phyloP scores from a whole-genome alignment of 2,888 invertebrate genomes.

The Maniola hyperantus region DNA sequence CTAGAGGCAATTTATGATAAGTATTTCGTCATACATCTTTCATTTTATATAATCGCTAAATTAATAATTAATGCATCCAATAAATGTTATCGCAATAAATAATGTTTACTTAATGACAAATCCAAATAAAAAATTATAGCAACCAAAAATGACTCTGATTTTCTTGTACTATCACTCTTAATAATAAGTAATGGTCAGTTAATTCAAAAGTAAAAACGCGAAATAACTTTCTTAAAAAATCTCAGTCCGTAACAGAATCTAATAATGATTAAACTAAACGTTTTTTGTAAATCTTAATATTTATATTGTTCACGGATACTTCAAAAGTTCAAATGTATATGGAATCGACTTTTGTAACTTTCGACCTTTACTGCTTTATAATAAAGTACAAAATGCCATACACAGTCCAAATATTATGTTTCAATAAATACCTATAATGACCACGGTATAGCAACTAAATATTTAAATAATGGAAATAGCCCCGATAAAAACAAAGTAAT shows the following conservation, averaged over 20 bases:
- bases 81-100: not conserved
- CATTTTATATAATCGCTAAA: not conserved
- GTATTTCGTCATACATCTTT: not conserved
- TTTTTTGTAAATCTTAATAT: slow-evolving; percentile 9
- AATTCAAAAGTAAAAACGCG: not conserved
- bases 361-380: slow-evolving; percentile 12
- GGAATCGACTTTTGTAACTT: slow-evolving; percentile 8
- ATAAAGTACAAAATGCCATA: slow-evolving; percentile 26
- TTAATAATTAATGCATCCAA: not conserved
- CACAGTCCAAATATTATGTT: not conserved
- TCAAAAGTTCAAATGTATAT: slow-evolving; percentile 9
- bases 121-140: not conserved
- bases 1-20: slow-evolving; percentile 1
- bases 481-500: too few relatives aligned
- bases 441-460: not conserved
- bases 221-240: not conserved
- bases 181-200: not conserved
- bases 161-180: slow-evolving; percentile 13
- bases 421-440: not conserved
- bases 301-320: slow-evolving; percentile 9
- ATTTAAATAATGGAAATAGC: not conserved
- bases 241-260: slow-evolving; percentile 9
- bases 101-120: not conserved
- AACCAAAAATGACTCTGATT: not conserved
- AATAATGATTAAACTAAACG: not conserved